Percentiles rank a stretch among this genome's conserved stretches.
Evolutionary conservation across 92 coral and sea anemone genomes (phyloP).

Genomic region (Siderastrea radians): DNA sequence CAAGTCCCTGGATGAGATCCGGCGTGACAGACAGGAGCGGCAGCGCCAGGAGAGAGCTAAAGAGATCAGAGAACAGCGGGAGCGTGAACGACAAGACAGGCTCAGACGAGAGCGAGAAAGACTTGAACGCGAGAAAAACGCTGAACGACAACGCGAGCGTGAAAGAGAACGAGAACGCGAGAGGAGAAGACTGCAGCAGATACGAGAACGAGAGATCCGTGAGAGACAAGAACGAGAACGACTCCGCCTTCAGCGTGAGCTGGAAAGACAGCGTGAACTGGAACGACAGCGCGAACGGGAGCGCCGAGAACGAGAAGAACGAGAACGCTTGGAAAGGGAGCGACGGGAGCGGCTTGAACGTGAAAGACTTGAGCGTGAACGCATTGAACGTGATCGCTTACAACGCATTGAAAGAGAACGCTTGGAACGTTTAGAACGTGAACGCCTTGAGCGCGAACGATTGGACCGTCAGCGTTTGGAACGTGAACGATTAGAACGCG

Average conservation of each 20-base stretch:
- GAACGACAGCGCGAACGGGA: slow-evolving; percentile 90
- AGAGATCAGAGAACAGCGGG: slow-evolving; percentile 91
- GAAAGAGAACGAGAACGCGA: slow-evolving; percentile 95
- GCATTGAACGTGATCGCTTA: slow-evolving; percentile 92
- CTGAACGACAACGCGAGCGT: slow-evolving; percentile 93
- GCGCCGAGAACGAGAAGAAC: slow-evolving; percentile 84
- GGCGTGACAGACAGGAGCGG: slow-evolving; percentile 90
- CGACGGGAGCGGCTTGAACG: slow-evolving; percentile 98
- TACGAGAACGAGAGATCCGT: slow-evolving; percentile 95
- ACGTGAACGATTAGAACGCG: slow-evolving; percentile 90
- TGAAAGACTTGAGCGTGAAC: slow-evolving; percentile 87
- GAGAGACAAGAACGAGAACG: slow-evolving; percentile 96
- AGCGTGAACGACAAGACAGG: slow-evolving; percentile 92
- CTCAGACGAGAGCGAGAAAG: slow-evolving; percentile 97
- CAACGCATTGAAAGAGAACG: slow-evolving; percentile 96
- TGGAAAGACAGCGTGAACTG: slow-evolving; percentile 89
- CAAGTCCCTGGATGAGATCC: slow-evolving; percentile 94
- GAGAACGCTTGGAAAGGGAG: slow-evolving; percentile 92
- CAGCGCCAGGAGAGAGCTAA: slow-evolving; percentile 83
- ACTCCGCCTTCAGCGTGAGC: slow-evolving; percentile 88
- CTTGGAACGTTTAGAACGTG: slow-evolving; percentile 89
- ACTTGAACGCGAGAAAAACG: slow-evolving; percentile 90
- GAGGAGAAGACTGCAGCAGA: slow-evolving; percentile 83
- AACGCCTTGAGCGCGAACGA: slow-evolving; percentile 85
- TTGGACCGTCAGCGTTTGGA: slow-evolving; percentile 92